Percentiles rank a stretch among this genome's conserved stretches.
Conservation (phyloP, 64 coral and sea anemone genomes). For the Exaiptasia diaphana region DNA sequence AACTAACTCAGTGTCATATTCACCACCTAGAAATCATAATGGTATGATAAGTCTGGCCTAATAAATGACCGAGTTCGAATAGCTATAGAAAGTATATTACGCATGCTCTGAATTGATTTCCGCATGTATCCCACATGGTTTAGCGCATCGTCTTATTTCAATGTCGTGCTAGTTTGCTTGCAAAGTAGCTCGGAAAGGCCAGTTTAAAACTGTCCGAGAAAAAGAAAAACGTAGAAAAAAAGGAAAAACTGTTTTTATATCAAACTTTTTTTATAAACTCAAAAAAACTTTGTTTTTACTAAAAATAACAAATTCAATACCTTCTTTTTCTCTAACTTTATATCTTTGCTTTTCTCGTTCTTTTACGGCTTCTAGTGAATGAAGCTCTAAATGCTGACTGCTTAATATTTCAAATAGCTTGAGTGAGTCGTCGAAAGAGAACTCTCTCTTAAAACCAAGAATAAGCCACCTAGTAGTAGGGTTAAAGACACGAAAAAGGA, state of each 20-base stretch:
- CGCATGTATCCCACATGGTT: too few relatives aligned
- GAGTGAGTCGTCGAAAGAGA: slow-evolving; percentile 75
- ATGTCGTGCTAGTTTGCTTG: too few relatives aligned
- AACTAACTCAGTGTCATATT: slow-evolving; percentile 67
- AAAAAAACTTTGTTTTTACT: too few relatives aligned
- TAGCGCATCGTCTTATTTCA: too few relatives aligned
- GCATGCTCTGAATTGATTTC: too few relatives aligned
- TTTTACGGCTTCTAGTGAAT: slow-evolving; percentile 80
- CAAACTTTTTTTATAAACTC: too few relatives aligned
- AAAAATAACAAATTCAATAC: slow-evolving; percentile 27
- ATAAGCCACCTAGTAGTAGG: slow-evolving; percentile 76
- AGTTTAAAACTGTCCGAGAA: neutral
- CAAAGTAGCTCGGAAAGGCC: too few relatives aligned
- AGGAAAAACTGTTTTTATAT: too few relatives aligned
- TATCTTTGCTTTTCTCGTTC: slow-evolving; percentile 74
- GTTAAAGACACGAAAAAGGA: neutral
- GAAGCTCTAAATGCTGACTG: slow-evolving; percentile 87
- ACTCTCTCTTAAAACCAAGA: slow-evolving; percentile 89
- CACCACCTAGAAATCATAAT: slow-evolving; percentile 45
- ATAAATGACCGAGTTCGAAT: neutral
- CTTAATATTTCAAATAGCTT: slow-evolving; percentile 96
- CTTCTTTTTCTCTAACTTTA: slow-evolving; percentile 71
- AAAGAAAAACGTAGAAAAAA: neutral
- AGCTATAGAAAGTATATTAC: too few relatives aligned
- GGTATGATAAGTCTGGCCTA: neutral